Base-by-base conservation (phyloP, 2,113 vertebrate species). In the Promerops cafer region DNA sequence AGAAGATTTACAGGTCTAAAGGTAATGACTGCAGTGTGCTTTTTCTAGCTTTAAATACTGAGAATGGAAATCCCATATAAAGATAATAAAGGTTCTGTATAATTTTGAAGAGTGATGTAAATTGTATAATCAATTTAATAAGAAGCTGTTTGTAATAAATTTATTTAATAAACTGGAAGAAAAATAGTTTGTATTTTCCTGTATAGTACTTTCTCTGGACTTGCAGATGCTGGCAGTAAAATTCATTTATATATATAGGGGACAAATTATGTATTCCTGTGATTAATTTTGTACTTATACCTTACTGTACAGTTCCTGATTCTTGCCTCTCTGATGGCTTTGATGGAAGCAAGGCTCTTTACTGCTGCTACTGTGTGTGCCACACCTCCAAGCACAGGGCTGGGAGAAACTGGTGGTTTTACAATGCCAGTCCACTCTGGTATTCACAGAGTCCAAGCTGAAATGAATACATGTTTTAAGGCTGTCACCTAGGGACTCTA, bases 1-100 rank as follows among this genome's bases (percentile, higher is more conserved):
- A 72, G 28, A 27, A 49, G 23, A 82, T 49, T 79, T 44, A 15
- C 15, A 44, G 15, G 18, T 53, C n/a, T 77, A 82, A 63, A 68
- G 33, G 35, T 85, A 45, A 84, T 52, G 71, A 59, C 20, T 82
- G 14, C 45, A 80, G 9, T n/a, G 15, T 91, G 70, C 75, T 74
- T 39, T 94, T 96, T 91, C 35, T 44, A 92, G 70, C 16, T 95
- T 96, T 90, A 94, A 76, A 76, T 87, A 35, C 37, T 93, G 66
- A 35, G 17, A 76, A 89, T 44, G 37, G 10, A 59, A 94, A 86
- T 82, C 49, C 35, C 26, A 22, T 27, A 75, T 28, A 91, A 81
- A 59, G 23, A 42, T 60, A 66, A 66, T 92, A 88, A 91, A 86
- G 10, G 9, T 81, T 26, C 22, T 49, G 39, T 83, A 35, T 80